Evolutionary conservation across 2,113 vertebrate species (phyloP).

Genomic region (Pandion haliaetus): DNA sequence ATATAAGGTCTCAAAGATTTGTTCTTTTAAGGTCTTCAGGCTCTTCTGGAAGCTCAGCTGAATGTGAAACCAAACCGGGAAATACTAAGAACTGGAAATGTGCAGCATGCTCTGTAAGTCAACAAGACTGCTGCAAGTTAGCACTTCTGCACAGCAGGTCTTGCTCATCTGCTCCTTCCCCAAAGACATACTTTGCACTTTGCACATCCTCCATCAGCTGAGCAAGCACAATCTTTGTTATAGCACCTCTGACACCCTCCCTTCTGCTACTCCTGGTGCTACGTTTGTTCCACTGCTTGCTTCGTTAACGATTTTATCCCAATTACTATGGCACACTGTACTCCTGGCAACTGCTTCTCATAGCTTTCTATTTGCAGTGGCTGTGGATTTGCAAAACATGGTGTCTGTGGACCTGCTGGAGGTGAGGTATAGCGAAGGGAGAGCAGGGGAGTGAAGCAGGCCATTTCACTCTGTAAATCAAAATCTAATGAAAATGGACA

Average conservation of each 20-base stretch:
- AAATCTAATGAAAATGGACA: neutral
- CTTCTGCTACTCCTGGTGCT: neutral
- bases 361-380: fast-evolving
- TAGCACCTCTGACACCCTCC: neutral
- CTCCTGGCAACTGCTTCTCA: neutral
- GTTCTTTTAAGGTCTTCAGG: neutral
- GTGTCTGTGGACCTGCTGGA: neutral
- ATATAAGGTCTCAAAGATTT: fast-evolving
- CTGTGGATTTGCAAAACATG: fast-evolving
- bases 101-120: neutral
- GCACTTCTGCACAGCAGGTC: neutral
- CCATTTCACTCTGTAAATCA: neutral
- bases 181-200: neutral
- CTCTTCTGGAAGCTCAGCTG: neutral
- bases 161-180: neutral
- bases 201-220: neutral
- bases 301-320: neutral
- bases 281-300: fast-evolving
- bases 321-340: fast-evolving
- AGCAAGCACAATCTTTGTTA: neutral
- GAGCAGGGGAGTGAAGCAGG: too few species aligned
- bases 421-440: neutral
- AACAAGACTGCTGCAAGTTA: neutral
- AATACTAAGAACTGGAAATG: neutral
- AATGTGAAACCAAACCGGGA: neutral